Evolutionary conservation across 2,888 invertebrate genomes (phyloP), one percentile per base, ranked within the genome.

Genomic region (Trachelus stipa): DNA sequence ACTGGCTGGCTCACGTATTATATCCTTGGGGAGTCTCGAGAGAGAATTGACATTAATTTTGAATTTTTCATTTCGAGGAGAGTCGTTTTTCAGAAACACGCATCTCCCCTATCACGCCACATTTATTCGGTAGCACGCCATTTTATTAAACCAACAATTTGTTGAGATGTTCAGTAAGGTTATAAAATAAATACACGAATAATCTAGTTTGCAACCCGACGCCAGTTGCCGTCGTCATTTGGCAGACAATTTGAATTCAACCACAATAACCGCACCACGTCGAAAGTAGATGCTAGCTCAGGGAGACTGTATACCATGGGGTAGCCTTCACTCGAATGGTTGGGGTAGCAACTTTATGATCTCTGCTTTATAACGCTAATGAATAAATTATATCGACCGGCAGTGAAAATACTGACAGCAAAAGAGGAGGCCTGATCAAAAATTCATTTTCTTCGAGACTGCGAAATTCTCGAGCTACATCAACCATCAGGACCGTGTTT

Each of bases 161-260:
- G 77, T 34, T n/a, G 33, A 74, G 23, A 73, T 15, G 11, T 74
- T 71, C 69, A 34, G n/a, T 74, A 71, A 73, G 73, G 77, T 81
- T 77, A 80, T 81, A 81, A 76, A 76, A 90, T 91, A 91, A 91
- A 82, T 91, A 81, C 75, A 76, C 75, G 79, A 78, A 81, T 79
- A 81, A 81, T 83, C 74, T 68, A 83, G 87, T 79, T 90, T 90
- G 23, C 23, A 56, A 23, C 91, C 91, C 92, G 90, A 88, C 90
- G 91, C 88, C 91, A 85, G 92, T 88, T 92, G 91, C 87, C 40
- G 73, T 69, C 73, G 76, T 73, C 71, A 33, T 69, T 80, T 80
- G 79, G 80, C 79, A 73, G 76, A 77, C 81, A 79, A 86, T 80
- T 85, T 80, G 79, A 81, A 83, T 77, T 78, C 77, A 76, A 30